Base-by-base conservation (phyloP, 2,888 invertebrate species). In the Cyclophora punctaria region DNA sequence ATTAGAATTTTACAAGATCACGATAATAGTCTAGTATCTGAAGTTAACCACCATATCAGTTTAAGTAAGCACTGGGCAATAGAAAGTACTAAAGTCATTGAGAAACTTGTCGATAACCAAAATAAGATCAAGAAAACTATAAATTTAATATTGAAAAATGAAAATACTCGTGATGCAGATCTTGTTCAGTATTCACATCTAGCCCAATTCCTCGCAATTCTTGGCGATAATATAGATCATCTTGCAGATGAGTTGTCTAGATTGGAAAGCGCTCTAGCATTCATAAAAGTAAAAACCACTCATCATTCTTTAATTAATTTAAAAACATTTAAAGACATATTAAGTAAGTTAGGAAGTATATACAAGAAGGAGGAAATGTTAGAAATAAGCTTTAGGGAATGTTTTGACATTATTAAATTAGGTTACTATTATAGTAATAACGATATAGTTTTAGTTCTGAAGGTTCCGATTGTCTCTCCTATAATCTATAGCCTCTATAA, bases 41-140 rank as follows among this genome's bases (percentile, higher is more conserved):
- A 60, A 50, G 53, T 59, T 41, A 64, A 66, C 46, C 55, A 48
- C 7, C 58, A 60, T 43, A 47, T 62, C 3, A 60, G 59, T 52
- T 7, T 64, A 35, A 59, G 37, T 45, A 63, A 59, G 42, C 49
- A 63, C 20, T 63, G 52, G 55, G 50, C 50, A 20, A 20, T 41
- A 35, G 45, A 3, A 45, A 58, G 41, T 45, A 56, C 46, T 41
- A 46, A 20, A 20, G 20, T 20, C 20, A 20, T 20, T 20, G 20
- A 20, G 6, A 44, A 55, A 2, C 35, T 56, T 41, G 5, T 60
- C 47, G 7, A 34, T 37, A 51, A 50, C 6, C 59, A 64, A 40
- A 47, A 34, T 33, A 56, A 53, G 47, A 48, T 58, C 34, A 48
- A 51, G 5, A 46, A 47, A 2, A 48, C 46, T 4, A 5, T 56